Base-by-base conservation (phyloP, 2,797 vertebrate genomes). In the Schizothorax lantsangensis region DNA sequence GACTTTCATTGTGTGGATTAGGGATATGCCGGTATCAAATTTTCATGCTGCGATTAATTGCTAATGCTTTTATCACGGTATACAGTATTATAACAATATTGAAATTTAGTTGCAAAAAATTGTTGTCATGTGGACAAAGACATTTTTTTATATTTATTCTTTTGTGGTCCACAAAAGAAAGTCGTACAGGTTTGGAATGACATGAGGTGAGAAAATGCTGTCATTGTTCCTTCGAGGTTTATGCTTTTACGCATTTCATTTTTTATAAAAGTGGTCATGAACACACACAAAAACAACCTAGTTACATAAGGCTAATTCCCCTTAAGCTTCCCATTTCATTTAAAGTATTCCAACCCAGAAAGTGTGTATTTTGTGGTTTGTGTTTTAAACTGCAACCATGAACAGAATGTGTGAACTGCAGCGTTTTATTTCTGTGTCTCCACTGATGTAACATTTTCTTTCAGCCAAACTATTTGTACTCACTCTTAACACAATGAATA, bases 271-370 rank as follows among this genome's bases (percentile, higher is more conserved):
- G 30, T 30, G 30, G 30, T 30, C 30, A 30, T 30, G 30, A 30
- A 30, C 30, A 30, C 30, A 30, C 12, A 38, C 33, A 59, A 26
- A 54, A 54, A 49, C 33, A 52, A 38, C n/a, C 12, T 33, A 43
- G 45, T 78, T 84, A 30, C 74, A 54, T 52, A 40, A 84, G 17
- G 62, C 9, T 43, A 69, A 78, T 52, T 40, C 45, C 47, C 23
- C 9, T 43, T 78, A 69, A 84, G 74, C 74, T 69, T 52, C 14
- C 5, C 33, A 6, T 40, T 78, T 71, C 15, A 23, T 68, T 68
- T 68, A 68, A 19, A 68, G n/a, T 66, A 33, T 64, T 62, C 10
- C 40, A 62, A 62, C 10, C 57, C 21, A 64, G 33, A 40, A 40
- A 64, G 23, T 62, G 21, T 43, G 26, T 43, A 17, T 72, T 40